A percentile compares a stretch with the other conserved stretches of the same genome.
These are phyloP conservation scores for Chrysotoxum bicinctum DNA, from an alignment of 2,888 invertebrate genomes.

Conservation along the genomic window DNA sequence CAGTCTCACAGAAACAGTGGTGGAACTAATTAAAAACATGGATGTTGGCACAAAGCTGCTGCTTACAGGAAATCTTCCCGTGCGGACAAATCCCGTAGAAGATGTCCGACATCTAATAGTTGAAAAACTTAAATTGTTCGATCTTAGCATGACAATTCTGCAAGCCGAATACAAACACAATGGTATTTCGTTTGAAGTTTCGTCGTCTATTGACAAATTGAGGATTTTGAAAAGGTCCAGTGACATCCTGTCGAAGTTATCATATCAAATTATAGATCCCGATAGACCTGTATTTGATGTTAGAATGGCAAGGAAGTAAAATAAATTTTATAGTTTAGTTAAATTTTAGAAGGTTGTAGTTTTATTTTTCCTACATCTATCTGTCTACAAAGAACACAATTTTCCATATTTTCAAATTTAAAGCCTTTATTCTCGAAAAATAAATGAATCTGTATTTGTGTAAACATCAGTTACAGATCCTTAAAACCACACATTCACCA, in stretches of 20 bases:
- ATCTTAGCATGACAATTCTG: conserved; percentile 50
- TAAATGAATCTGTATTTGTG: background rate
- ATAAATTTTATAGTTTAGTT: background rate
- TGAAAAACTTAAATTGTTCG: conserved; percentile 46
- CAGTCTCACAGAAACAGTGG: conserved; percentile 34
- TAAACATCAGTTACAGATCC: conserved; percentile 2
- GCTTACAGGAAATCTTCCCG: conserved; percentile 52
- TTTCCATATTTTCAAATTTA: background rate
- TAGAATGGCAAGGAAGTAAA: conserved; percentile 19
- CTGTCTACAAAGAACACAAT: background rate
- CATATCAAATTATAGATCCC: conserved; percentile 46
- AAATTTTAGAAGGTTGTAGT: background rate
- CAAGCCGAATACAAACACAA: conserved; percentile 42
- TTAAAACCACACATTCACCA: conserved; percentile 3
- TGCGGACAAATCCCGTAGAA: conserved; percentile 49
- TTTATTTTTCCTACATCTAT: background rate
- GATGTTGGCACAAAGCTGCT: conserved; percentile 42
- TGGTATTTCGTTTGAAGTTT: conserved; percentile 47
- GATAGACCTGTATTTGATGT: conserved; percentile 39
- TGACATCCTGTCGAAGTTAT: conserved; percentile 31
- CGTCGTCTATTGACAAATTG: conserved; percentile 55
- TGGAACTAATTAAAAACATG: conserved; percentile 31
- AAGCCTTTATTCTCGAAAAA: background rate
- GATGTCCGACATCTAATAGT: conserved; percentile 56
- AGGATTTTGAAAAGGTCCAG: conserved; percentile 52